Evolutionary conservation across 1,140 invertebrate genomes (phyloP).

Genomic region (Platorchestia sp.): DNA sequence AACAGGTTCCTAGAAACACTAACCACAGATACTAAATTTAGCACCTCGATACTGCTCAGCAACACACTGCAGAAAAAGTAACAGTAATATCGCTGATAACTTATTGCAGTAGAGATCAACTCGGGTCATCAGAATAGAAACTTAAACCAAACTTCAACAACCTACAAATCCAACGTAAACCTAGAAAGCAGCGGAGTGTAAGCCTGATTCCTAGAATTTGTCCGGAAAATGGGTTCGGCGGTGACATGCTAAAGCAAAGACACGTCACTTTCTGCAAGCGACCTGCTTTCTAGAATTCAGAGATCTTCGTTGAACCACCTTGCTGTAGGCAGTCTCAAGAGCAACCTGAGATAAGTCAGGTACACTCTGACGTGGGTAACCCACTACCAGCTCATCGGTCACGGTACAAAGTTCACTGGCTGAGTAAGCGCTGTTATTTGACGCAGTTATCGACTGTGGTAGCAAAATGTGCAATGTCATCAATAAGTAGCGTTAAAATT

Average conservation of each 20-base stretch:
- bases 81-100: background rate
- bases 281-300: background rate
- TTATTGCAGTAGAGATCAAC: too few species aligned
- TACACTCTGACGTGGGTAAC: background rate
- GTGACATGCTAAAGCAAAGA: background rate
- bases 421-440: background rate
- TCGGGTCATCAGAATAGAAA: background rate
- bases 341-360: background rate
- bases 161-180: background rate
- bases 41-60: too few species aligned
- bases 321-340: background rate
- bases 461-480: background rate
- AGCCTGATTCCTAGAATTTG: background rate
- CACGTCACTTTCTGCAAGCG: background rate
- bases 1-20: background rate
- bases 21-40: background rate
- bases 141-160: background rate
- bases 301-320: background rate
- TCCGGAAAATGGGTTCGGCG: background rate
- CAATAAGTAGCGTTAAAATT: too few species aligned
- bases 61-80: background rate
- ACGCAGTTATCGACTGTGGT: background rate
- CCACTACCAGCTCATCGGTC: background rate
- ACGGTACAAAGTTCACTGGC: background rate
- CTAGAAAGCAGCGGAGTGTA: background rate